phyloP scores from a whole-genome alignment of 2,113 vertebrate species.

The Peromyscus polionotus region DNA sequence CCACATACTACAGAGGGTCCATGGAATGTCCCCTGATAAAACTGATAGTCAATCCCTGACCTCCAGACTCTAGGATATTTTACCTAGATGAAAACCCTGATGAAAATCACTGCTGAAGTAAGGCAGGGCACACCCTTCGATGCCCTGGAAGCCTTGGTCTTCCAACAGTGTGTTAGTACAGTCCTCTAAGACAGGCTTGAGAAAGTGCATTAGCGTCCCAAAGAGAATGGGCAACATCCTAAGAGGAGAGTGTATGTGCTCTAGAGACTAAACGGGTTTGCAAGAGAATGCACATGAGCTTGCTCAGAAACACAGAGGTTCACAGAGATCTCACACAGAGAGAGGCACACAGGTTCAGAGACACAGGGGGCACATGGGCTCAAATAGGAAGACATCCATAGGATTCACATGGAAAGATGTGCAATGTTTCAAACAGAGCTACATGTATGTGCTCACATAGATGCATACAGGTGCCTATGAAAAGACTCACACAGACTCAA shows the following conservation, averaged over 20 bases:
- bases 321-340: neutral
- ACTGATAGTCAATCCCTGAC: neutral
- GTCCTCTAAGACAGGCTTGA: neutral
- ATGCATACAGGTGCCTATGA: rapidly evolving
- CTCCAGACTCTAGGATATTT: neutral
- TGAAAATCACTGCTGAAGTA: neutral
- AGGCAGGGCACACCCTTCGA: neutral
- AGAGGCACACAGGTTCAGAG: neutral
- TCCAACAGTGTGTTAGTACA: neutral
- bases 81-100: neutral
- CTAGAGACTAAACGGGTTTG: neutral
- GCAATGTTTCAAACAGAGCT: neutral
- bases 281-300: neutral
- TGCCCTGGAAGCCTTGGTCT: neutral
- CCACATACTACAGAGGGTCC: neutral
- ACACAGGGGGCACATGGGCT: no score
- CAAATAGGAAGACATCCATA: neutral
- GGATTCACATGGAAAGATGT: neutral
- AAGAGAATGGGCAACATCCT: neutral
- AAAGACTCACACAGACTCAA: neutral
- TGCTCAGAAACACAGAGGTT: rapidly evolving
- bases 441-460: neutral
- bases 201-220: neutral
- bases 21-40: rapidly evolving
- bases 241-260: no score